Percentiles rank a stretch among this genome's conserved stretches.
Evolutionary conservation across 2,113 vertebrate genomes (phyloP).

Genomic region (Dicerorhinus sumatrensis): DNA sequence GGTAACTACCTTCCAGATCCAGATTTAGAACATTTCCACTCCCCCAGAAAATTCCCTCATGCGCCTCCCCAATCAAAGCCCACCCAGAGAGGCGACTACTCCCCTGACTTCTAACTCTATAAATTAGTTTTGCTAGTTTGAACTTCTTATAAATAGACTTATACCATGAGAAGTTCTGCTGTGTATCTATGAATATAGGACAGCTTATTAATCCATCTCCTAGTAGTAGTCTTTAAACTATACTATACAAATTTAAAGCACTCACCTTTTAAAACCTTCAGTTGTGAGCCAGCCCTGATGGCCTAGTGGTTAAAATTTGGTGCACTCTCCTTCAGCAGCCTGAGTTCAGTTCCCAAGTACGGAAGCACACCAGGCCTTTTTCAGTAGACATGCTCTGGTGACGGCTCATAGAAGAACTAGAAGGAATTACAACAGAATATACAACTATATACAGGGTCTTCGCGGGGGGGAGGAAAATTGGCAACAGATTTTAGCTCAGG

Average conservation of each 20-base stretch:
- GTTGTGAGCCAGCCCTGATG: no score
- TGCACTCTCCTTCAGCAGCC: no score
- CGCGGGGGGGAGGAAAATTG: no score
- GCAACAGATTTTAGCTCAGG: no score
- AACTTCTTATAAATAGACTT: background rate
- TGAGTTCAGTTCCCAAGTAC: no score
- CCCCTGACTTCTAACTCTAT: background rate
- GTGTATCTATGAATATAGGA: background rate
- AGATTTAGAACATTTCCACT: background rate
- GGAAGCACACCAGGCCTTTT: no score
- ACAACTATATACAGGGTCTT: no score
- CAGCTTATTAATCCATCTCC: background rate
- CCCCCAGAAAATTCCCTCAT: background rate
- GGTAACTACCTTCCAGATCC: background rate
- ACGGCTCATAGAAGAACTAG: no score
- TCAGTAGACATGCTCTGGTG: no score
- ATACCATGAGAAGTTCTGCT: background rate
- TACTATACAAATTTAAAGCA: background rate
- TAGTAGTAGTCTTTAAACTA: background rate
- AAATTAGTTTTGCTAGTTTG: background rate
- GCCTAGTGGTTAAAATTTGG: no score
- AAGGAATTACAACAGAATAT: no score
- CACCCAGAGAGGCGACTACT: background rate
- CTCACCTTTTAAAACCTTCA: background rate
- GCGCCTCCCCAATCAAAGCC: background rate